Evolutionary conservation across 1,140 invertebrate species (phyloP), one percentile per base, ranked within the genome.

Genomic region (Musca vetustissima): DNA sequence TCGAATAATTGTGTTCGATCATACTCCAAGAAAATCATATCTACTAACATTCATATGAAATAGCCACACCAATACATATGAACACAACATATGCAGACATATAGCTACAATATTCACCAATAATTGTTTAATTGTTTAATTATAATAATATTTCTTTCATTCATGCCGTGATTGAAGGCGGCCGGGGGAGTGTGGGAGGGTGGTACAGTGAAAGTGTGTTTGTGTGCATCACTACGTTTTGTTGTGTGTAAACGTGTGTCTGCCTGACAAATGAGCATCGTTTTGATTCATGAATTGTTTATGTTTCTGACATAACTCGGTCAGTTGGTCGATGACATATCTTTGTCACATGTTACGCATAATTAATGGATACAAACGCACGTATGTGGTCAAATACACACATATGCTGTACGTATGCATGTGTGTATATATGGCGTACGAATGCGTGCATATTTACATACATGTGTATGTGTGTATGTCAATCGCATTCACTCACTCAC

Each of bases 261-360:
- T 4, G 36, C 53, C 17, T 32, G 55, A 17, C 32, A 25, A 43
- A 19, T 28, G 43, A 59, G 64, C 47, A 6, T 36, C 61, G 36
- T 69, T 73, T 47, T 67, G n/a, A 61, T 61, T 61, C 57, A 61
- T 61, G 57, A 61, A 61, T 61, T 61, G 57, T 61, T 61, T 61
- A 52, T 48, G 49, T 48, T 61, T 68, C 50, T 73, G 72, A 73
- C 72, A 73, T 72, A 69, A 73, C 70, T 72, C 72, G 71, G 72
- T 72, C 69, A 72, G 68, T 67, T 66, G 68, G 48, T 69, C 72
- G 53, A 72, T 67, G 69, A 68, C 59, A 69, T 73, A 66, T 57
- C 61, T 61, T 71, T 72, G 73, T 72, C 73, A 73, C 73, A 73
- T 73, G 73, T 70, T 68, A 72, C 65, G 71, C 73, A 73, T 73